phyloP scores from a whole-genome alignment of 2,797 vertebrate species.

The Numenius phaeopus region DNA sequence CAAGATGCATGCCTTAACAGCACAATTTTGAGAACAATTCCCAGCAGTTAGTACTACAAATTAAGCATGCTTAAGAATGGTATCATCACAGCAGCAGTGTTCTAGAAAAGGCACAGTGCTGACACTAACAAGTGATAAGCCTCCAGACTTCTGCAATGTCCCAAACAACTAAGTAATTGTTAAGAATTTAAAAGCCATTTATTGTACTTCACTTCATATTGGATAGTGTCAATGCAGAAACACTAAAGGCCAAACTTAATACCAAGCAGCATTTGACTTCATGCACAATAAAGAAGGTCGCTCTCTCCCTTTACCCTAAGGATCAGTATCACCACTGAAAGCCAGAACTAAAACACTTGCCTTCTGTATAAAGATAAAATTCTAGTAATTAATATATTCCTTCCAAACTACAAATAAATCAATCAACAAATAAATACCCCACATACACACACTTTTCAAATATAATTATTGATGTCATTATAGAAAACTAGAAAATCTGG shows the following conservation, averaged over 20 bases:
- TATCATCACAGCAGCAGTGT: not conserved
- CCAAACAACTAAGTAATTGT: not conserved
- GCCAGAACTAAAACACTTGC: not conserved
- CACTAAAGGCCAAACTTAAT: slow-evolving; percentile 40
- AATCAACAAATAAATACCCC: not conserved
- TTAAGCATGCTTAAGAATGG: not conserved
- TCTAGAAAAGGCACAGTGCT: slow-evolving; percentile 13
- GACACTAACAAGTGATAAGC: not conserved
- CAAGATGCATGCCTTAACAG: not conserved
- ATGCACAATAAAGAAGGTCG: not conserved
- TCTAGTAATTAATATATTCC: not conserved
- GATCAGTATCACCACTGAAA: not conserved
- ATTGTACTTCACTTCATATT: not conserved
- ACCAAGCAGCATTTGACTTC: slow-evolving; percentile 24
- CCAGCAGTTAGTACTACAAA: not conserved
- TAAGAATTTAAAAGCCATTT: not conserved
- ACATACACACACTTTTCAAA: not conserved
- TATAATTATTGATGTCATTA: not conserved
- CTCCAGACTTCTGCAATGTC: not conserved
- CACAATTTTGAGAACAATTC: not conserved
- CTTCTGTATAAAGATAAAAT: not conserved
- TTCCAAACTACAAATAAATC: slow-evolving; percentile 1
- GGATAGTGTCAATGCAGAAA: not conserved
- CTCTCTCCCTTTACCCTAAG: not conserved
- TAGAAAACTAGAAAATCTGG: slow-evolving; percentile 65